Evolutionary conservation across 2,888 invertebrate genomes (phyloP).

Genomic region (Escarpia spicata): DNA sequence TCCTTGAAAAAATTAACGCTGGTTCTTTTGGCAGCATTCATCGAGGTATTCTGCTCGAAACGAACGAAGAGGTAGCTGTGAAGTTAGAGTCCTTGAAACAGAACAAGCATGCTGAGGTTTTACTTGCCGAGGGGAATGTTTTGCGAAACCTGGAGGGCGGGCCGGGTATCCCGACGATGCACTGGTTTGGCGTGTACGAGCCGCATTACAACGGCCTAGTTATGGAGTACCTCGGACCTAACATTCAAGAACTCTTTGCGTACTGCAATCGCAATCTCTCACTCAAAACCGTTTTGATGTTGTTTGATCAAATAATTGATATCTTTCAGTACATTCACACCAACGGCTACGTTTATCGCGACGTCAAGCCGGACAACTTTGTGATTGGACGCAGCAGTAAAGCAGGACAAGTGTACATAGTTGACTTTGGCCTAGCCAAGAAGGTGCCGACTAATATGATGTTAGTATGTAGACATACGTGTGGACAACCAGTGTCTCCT

Average conservation of each 20-base stretch:
- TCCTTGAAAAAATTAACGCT: slow-evolving; percentile 7
- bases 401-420: slow-evolving; percentile 42
- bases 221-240: slow-evolving; percentile 20
- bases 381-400: slow-evolving; percentile 53
- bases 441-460: background rate
- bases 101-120: background rate
- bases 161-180: slow-evolving; percentile 18
- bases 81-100: slow-evolving; percentile 9
- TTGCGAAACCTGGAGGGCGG: background rate
- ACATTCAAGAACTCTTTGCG: slow-evolving; percentile 17
- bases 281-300: slow-evolving; percentile 13
- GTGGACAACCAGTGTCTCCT: background rate
- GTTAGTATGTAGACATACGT: background rate
- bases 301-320: slow-evolving; percentile 19
- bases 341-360: slow-evolving; percentile 97
- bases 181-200: slow-evolving; percentile 25
- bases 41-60: slow-evolving; percentile 17
- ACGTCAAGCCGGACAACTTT: slow-evolving; percentile 73
- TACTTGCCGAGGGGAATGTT: slow-evolving; percentile 17
- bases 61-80: slow-evolving; percentile 21
- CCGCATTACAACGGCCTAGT: slow-evolving; percentile 24
- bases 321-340: slow-evolving; percentile 87
- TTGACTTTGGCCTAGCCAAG: slow-evolving; percentile 62
- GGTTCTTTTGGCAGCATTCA: slow-evolving; percentile 25
- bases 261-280: slow-evolving; percentile 27